Evolutionary conservation across 1,140 invertebrate species (phyloP), one percentile per base, ranked within the genome.

Genomic region (Nymphalis io): DNA sequence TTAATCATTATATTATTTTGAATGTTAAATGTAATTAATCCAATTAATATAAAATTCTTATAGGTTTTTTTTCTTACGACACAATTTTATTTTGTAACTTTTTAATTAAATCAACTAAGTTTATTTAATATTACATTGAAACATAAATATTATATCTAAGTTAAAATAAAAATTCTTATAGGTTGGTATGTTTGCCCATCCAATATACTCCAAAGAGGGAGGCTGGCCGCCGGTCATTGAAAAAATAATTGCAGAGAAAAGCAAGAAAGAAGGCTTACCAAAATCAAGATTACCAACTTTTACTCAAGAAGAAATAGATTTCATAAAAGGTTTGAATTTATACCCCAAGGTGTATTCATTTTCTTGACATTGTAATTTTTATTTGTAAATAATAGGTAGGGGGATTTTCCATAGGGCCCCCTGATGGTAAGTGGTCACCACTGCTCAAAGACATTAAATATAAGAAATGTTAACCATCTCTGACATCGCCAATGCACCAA

Each of bases 111-210:
- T n/a, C n/a, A n/a, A n/a, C n/a, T n/a, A n/a, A n/a, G 20, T 15
- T n/a, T n/a, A n/a, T n/a, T n/a, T n/a, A n/a, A n/a, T n/a, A n/a
- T n/a, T n/a, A n/a, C n/a, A n/a, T n/a, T 38, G 33, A 58, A 15
- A 38, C 38, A 4, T 39, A 38, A 5, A 58, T 58, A 38, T n/a
- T 13, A 12, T 38, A 15, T 16, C 16, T 18, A n/a, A n/a, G n/a
- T n/a, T n/a, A n/a, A n/a, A n/a, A n/a, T n/a, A n/a, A n/a, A n/a
- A n/a, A n/a, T n/a, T n/a, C n/a, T 60, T 78, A 16, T 66, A 90
- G 92, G 76, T 72, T 38, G 93, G 93, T 1, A 93, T 93, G 87
- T 89, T 89, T 33, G 78, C 90, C 0, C 81, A 94, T 82, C 93
- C 94, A 0, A 87, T 46, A 46, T 46, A 16, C 71, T 92, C 90